Evolutionary conservation across 2,797 vertebrate species (phyloP), one percentile per base, ranked within the genome.

Genomic region (Dipus sagitta): DNA sequence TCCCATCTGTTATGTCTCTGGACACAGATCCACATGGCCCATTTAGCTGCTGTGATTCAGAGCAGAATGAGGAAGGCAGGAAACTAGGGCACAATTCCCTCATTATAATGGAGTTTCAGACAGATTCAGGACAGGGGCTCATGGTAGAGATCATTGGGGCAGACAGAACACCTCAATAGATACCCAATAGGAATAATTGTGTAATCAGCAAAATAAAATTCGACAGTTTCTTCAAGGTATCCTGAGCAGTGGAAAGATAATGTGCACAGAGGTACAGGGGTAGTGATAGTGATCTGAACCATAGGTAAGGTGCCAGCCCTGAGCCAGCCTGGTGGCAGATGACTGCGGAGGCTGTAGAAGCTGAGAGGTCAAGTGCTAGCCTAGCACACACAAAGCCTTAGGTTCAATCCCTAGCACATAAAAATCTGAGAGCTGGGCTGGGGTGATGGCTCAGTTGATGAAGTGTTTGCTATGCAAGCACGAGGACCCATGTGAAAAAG

Each of bases 1-100:
- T 90, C 90, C 96, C 95, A 95, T 97, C 96, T 97, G 96, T 93
- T 95, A 68, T 5, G 30, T 92, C 94, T 96, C 82, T 74, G 92
- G 74, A 93, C 92, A 92, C 95, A 95, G 82, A 96, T 81, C 60
- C 88, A 70, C 88, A 78, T 84, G 91, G 92, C 88, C 93, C 94
- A 95, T 91, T 96, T 95, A 95, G 85, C 86, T 76, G 72, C 72
- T 70, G 30, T 54, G 88, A 95, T 86, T 92, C 58, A 3, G 79
- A 86, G 58, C 82, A 81, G 64, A 86, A 60, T 42, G 60, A 42
- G 54, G 89, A 92, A 89, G 65, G 82, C 79, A 80, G 64, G 60
- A 95, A 96, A 92, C 54, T 83, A 89, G 90, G 76, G 58, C 83
- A 67, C 21, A 88, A 81, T 82, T 77, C 58, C 70, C 88, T 81